Evolutionary conservation across 1,140 invertebrate genomes (phyloP), one percentile per base, ranked within the genome.

Genomic region (Zophobas morio): DNA sequence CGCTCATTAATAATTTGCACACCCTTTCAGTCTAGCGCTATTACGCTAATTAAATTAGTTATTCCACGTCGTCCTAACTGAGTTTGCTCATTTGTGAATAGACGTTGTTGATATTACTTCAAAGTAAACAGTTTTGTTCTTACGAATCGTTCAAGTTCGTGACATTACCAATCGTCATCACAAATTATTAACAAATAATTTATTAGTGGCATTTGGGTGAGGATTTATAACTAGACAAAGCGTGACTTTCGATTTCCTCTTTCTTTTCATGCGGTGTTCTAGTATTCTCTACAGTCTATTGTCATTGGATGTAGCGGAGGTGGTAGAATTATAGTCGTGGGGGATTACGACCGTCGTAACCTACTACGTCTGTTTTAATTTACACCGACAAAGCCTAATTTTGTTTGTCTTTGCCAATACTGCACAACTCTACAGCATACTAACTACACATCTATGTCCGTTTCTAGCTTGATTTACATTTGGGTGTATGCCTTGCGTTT

Each of bases 11-110:
- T 79, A 79, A 79, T 79, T 77, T 75, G 76, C 74, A 54, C 74
- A 80, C 73, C 79, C 79, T 80, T 80, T 80, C 79, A 80, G 76
- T 75, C 73, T 70, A 60, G 72, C 78, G 66, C 76, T 75, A 78
- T 80, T 80, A 80, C 66, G 56, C 73, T 80, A 80, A 80, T 80
- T 80, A 80, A 76, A 80, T 80, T 80, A 80, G 72, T 54, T 79
- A 77, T 77, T 80, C 77, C 75, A 57, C 70, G 74, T 75, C 73
- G 54, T 77, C 72, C 73, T 77, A 70, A 57, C 70, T 70, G 60
- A 78, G 60, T 73, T 70, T 70, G 77, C 74, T 75, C 71, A 56
- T 73, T 73, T 56, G 71, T 73, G 71, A 73, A 73, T 33, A 73
- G 74, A 60, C 60, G 74, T 75, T 75, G 74, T 75, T 75, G 74